Evolutionary conservation across 2,888 invertebrate species (phyloP).

Genomic region (Aromia moschata): DNA sequence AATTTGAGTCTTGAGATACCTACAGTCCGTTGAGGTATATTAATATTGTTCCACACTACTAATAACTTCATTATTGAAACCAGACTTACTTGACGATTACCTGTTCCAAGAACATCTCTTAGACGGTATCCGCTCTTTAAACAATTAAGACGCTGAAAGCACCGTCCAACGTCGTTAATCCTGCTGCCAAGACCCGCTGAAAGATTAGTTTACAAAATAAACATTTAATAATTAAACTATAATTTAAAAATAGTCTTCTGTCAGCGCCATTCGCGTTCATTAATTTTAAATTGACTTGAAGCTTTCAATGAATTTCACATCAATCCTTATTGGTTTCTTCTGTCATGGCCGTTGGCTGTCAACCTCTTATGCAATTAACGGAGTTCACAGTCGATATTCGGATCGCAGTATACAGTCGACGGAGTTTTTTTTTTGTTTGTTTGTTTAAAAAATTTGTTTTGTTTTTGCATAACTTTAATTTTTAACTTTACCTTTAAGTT

Average conservation of each 20-base stretch:
- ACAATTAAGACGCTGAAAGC: constrained; percentile 2
- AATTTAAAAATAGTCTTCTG: constrained; percentile 22
- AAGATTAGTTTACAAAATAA: constrained; percentile 7
- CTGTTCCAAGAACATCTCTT: too few relatives aligned
- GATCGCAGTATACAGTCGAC: not conserved
- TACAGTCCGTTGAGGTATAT: too few relatives aligned
- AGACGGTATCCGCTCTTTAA: too few relatives aligned
- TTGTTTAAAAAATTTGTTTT: not conserved
- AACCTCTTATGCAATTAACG: constrained; percentile 8
- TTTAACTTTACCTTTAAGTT: too few relatives aligned
- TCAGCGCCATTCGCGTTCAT: constrained; percentile 10
- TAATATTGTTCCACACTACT: too few relatives aligned
- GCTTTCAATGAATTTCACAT: constrained; percentile 16
- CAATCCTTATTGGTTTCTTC: constrained; percentile 3
- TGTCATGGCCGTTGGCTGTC: constrained; percentile 14
- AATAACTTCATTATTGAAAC: too few relatives aligned
- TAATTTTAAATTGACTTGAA: constrained; percentile 20
- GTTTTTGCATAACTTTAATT: too few relatives aligned
- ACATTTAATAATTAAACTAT: constrained; percentile 18
- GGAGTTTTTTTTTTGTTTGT: not conserved
- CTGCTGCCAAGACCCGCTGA: not conserved
- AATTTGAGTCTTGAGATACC: too few relatives aligned
- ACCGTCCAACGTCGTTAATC: constrained; percentile 16
- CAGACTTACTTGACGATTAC: too few relatives aligned
- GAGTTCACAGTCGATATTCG: not conserved